These are phyloP conservation scores for Chelon labrosus DNA, from an alignment of 2,797 vertebrate species.

Conservation along the genomic window DNA sequence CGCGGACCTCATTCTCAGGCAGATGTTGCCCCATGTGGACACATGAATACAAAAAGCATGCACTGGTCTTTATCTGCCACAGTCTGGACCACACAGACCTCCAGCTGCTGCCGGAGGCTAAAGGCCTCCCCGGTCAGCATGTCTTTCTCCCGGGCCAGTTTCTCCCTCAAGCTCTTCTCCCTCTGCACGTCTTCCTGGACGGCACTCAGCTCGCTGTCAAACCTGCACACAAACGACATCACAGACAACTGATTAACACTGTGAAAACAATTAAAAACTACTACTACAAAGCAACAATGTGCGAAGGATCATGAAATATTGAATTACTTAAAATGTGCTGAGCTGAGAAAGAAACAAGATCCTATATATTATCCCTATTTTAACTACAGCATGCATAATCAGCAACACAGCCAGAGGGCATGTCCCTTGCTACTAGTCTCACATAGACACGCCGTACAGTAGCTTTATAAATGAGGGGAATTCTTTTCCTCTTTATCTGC, in stretches of 20 bases:
- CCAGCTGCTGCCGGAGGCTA: conserved; percentile 92
- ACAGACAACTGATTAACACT: neutral
- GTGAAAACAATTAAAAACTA: too few relatives aligned
- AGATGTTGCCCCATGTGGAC: too few relatives aligned
- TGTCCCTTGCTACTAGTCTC: neutral
- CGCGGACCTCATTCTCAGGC: too few relatives aligned
- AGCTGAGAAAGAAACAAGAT: neutral
- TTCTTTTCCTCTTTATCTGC: too few relatives aligned
- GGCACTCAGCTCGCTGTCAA: conserved; percentile 92
- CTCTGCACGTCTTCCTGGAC: conserved; percentile 93
- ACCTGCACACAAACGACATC: conserved; percentile 80
- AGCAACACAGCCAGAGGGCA: neutral
- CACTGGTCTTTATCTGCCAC: neutral
- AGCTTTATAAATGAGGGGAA: too few relatives aligned
- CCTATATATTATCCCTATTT: neutral
- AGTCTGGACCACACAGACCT: conserved; percentile 80
- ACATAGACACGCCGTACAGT: neutral
- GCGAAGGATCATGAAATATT: too few relatives aligned
- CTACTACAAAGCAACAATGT: neutral
- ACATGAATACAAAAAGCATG: too few relatives aligned
- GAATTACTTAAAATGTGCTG: conserved; percentile 9
- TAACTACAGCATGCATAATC: neutral
- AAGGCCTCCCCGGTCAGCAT: conserved; percentile 91
- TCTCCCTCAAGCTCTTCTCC: conserved; percentile 92
- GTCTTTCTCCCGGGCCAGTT: conserved; percentile 93